Conservation (phyloP, 2,113 vertebrate genomes). For the Calonectris borealis region DNA sequence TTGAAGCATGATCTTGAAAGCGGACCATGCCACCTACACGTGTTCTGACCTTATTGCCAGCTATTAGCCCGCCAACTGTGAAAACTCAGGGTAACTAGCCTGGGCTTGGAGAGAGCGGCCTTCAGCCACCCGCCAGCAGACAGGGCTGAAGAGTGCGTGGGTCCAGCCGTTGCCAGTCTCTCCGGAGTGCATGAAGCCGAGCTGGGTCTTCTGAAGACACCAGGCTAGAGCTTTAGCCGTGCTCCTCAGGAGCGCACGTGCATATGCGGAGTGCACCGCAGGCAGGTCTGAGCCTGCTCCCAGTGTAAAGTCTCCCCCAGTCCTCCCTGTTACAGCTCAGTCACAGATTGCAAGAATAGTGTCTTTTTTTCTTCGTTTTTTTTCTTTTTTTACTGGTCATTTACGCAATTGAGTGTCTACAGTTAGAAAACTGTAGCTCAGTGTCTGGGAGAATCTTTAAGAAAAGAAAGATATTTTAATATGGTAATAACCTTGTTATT, state of each 20-base stretch:
- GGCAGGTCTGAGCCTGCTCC: not conserved
- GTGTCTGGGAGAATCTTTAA: not conserved
- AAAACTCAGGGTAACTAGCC: not conserved
- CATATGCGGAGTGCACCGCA: rapidly evolving
- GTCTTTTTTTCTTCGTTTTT: not conserved
- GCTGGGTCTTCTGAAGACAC: not conserved
- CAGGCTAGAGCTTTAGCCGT: not conserved
- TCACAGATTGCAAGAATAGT: not conserved
- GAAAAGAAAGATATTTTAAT: conserved; percentile 47
- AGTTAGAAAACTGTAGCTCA: not conserved
- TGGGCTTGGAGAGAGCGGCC: not conserved
- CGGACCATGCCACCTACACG: not conserved
- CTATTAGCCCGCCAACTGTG: not conserved
- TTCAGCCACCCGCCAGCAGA: not conserved
- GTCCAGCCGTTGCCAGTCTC: not conserved
- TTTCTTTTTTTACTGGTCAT: not conserved
- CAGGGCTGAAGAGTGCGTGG: not conserved
- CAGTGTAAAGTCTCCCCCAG: not conserved
- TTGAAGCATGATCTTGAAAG: not conserved
- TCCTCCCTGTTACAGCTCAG: not conserved
- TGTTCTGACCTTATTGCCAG: not conserved
- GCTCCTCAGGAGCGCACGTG: not conserved
- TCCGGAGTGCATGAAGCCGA: not conserved
- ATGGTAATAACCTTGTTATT: conserved; percentile 51
- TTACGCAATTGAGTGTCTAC: not conserved